Percentiles rank a stretch among this genome's conserved stretches.
These are phyloP conservation scores for Cirrhinus molitorella DNA, from an alignment of 2,797 vertebrate species.

Conservation along the genomic window DNA sequence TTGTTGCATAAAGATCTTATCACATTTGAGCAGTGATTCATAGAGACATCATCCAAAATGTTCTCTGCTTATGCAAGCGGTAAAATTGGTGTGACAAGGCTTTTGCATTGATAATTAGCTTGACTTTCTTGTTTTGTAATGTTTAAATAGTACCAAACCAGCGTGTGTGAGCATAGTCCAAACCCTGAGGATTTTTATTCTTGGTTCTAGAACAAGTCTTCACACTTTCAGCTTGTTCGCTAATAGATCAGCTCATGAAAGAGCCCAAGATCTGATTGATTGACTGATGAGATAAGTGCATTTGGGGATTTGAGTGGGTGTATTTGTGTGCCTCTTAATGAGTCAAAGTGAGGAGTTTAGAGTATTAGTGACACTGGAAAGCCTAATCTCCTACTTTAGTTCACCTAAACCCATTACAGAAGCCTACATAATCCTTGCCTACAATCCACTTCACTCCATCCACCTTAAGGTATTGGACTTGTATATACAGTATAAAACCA, in stretches of 20 bases:
- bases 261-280: constrained; percentile 8
- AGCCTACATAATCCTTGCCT: constrained; percentile 33
- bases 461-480: background rate
- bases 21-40: background rate
- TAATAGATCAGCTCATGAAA: constrained; percentile 2
- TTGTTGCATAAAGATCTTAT: background rate
- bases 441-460: constrained; percentile 35
- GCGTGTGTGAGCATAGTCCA: background rate
- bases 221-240: constrained; percentile 15
- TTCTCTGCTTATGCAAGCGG: background rate
- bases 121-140: background rate
- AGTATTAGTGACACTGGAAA: constrained; percentile 39
- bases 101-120: background rate
- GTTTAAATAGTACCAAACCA: background rate
- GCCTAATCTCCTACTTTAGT: constrained; percentile 40
- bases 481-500: background rate
- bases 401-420: constrained; percentile 49
- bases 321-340: constrained; percentile 6
- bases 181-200: constrained; percentile 4
- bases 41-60: background rate
- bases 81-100: background rate
- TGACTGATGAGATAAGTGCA: constrained; percentile 25
- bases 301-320: constrained; percentile 3
- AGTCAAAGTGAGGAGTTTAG: constrained; percentile 25
- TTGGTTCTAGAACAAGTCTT: constrained; percentile 18